A percentile compares a stretch with the other conserved stretches of the same genome.
phyloP scores from a whole-genome alignment of 2,888 invertebrate species.

The Autographa gamma region DNA sequence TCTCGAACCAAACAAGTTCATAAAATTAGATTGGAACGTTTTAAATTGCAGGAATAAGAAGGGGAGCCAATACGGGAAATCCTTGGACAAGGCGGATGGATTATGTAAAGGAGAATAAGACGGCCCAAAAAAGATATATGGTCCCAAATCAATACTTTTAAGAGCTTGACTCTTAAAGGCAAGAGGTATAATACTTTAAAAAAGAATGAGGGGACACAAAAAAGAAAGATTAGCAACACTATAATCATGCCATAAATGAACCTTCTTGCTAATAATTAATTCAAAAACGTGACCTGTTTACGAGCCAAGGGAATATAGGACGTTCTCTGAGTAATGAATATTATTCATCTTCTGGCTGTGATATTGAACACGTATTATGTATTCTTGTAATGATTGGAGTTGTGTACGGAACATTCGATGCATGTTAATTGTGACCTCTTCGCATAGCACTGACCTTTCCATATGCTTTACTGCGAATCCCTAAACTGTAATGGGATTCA shows the following conservation, averaged over 20 bases:
- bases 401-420: not conserved
- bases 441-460: not conserved
- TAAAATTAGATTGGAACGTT: not conserved
- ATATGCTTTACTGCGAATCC: no score
- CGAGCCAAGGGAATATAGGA: not conserved
- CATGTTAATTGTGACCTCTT: not conserved
- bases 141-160: not conserved
- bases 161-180: not conserved
- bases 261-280: not conserved
- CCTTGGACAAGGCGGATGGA: not conserved
- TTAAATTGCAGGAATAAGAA: conserved; percentile 2
- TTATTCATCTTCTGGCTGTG: not conserved
- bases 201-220: no score
- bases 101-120: not conserved
- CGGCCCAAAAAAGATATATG: not conserved
- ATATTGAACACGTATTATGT: conserved; percentile 1
- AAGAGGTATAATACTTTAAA: no score
- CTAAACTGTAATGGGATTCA: no score
- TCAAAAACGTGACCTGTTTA: not conserved
- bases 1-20: conserved; percentile 1
- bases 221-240: not conserved
- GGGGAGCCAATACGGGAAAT: not conserved
- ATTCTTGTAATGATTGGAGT: not conserved
- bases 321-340: not conserved
- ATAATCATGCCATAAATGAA: not conserved